Evolutionary conservation across 2,797 vertebrate species (phyloP).

Genomic region (Otolemur crassicaudatus): DNA sequence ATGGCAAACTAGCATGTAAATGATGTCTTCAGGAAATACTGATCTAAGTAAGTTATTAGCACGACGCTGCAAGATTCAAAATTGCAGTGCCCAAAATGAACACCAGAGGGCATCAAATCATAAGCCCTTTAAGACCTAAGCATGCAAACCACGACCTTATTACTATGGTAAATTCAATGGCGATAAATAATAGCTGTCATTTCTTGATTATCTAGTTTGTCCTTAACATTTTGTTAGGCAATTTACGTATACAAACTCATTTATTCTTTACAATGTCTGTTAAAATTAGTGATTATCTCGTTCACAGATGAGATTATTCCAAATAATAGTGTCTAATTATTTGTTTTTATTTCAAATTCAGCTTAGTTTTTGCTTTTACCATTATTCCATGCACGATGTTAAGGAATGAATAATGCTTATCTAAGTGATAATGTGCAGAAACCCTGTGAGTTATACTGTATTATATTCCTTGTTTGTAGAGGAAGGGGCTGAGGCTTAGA

Average conservation of each 20-base stretch:
- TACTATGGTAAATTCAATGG: not conserved
- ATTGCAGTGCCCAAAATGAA: conserved; percentile 66
- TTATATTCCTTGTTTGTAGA: not conserved
- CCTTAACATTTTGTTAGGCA: conserved; percentile 28
- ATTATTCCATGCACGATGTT: not conserved
- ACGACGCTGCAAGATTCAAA: not conserved
- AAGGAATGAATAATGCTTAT: not conserved
- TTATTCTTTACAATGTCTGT: conserved; percentile 6
- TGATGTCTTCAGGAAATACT: not conserved
- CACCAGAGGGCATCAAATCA: conserved; percentile 84
- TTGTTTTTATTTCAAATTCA: conserved; percentile 27
- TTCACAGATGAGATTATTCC: conserved; percentile 18
- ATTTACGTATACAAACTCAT: conserved; percentile 31
- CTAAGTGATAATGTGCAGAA: not conserved
- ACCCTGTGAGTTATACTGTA: not conserved
- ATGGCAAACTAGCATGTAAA: not conserved
- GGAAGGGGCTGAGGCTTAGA: not conserved
- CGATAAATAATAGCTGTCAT: conserved; percentile 14
- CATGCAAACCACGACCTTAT: not conserved
- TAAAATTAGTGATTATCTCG: conserved; percentile 36
- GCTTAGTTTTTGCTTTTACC: not conserved
- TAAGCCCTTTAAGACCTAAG: not conserved
- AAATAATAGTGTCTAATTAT: not conserved
- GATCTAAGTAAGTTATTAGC: not conserved
- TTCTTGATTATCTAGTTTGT: conserved; percentile 53